phyloP scores from a whole-genome alignment of 2,888 invertebrate species.

The Ectemnius continuus region DNA sequence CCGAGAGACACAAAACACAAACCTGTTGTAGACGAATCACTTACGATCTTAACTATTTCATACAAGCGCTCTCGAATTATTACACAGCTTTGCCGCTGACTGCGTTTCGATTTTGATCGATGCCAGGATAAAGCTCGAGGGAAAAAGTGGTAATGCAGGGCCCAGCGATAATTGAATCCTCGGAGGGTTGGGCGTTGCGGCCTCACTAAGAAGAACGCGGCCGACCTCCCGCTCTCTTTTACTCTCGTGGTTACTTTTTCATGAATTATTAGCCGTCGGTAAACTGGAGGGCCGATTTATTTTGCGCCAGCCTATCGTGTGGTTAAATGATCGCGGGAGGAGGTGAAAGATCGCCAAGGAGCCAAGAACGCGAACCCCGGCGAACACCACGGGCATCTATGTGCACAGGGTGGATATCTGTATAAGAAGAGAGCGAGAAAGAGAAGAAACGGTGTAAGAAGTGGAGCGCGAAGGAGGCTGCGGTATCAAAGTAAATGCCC shows the following conservation, averaged over 20 bases:
- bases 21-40: neutral
- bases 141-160: conserved; percentile 35
- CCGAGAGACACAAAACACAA: conserved; percentile 6
- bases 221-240: conserved; percentile 7
- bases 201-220: conserved; percentile 22
- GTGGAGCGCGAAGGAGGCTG: neutral
- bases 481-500: conserved; percentile 14
- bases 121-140: neutral
- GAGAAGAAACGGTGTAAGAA: neutral
- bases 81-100: no score
- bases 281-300: neutral
- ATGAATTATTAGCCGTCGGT: neutral
- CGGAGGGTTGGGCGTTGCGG: conserved; percentile 7
- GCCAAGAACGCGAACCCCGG: neutral
- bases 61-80: neutral
- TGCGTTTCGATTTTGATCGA: conserved; percentile 23
- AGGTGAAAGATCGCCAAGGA: neutral
- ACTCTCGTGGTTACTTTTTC: conserved; percentile 13
- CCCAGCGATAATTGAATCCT: conserved; percentile 40
- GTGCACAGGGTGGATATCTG: neutral
- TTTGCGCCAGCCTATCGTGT: neutral
- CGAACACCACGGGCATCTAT: neutral
- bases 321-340: neutral
- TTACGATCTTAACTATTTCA: neutral
- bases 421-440: neutral